Base-by-base conservation (phyloP, 2,888 invertebrate genomes). In the Cryptus armator region DNA sequence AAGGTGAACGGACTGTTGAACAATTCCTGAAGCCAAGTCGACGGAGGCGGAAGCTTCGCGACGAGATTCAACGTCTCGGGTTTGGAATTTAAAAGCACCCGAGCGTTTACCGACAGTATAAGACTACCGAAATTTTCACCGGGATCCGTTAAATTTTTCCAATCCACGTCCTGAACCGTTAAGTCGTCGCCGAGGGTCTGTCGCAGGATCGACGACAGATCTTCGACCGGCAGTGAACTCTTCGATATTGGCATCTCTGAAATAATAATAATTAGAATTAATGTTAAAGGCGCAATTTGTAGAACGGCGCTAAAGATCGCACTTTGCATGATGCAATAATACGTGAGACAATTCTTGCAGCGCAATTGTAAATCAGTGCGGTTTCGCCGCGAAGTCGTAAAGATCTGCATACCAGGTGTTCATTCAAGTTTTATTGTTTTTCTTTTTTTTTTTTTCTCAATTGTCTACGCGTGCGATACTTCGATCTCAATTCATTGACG, bases 121-220 rank as follows among this genome's bases (percentile, higher is more conserved):
- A 92, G 44, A 76, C 94, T 94, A 2, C 94, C 93, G 62, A 91
- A 94, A 85, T 94, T 94, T 43, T 94, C 94, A 6, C 94, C 94
- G 0, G 94, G 93, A 48, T 92, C 92, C 0, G 93, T 94, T 14
- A 94, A 74, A 37, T 92, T 90, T 59, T 89, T 93, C 93, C 93
- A 93, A 82, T 90, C 86, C 2, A 90, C 77, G 2, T 89, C 81
- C 14, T 90, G 81, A 29, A 93, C 87, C 24, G 89, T 87, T 0
- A 91, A 44, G 3, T 89, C 75, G 0, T 86, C 68, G 10, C 90
- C 91, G 3, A 92, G 68, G 0, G 83, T 89, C 68, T 91, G 87
- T 44, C 86, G 84, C 14, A 93, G 85, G 7, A 91, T 81, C 3
- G 72, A 70, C 9, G 91, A 88, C 16, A 93, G 86, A 64, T 92